Evolutionary conservation across 30 jellyfish, hydroid and myxozoan species (phyloP), one percentile per base, ranked within the genome.

Genomic region (Turritopsis dohrnii): DNA sequence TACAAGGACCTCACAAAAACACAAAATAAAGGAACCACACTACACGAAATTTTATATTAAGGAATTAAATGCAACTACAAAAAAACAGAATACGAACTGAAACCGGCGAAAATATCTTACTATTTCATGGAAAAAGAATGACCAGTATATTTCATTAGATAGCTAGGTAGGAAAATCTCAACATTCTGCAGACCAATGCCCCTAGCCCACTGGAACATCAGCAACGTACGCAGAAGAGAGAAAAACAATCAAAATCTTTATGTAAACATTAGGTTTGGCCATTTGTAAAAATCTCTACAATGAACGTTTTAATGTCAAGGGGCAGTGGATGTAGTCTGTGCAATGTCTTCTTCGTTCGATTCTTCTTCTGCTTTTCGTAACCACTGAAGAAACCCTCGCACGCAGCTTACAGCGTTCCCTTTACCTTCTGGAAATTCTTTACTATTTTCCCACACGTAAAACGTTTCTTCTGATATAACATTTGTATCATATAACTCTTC

Each of bases 341-440:
- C 76, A 80, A 31, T 22, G 8, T 80, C 87, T 21, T 80, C 87
- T 52, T 80, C 87, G 65, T 80, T 83, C 85, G 54, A 54, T 52
- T 72, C 85, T 28, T 89, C 96, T 31, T 88, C 96, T 52, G 77
- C 79, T 41, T 71, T 72, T 29, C 77, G 66, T 41, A 90, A 87
- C 97, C 97, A 90, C n/a, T 52, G 71, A 31, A 90, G 22, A 75
- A 90, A 86, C 26, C 84, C 87, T 53, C 80, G 73, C 19, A 83
- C 97, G 16, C 89, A 77, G 1, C 75, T 72, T 24, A 90, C 28
- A 25, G 97, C 95, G 73, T 16, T 66, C 28, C 95, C 95, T 73
- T 90, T 90, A 52, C 97, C 97, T 21, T 80, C 84, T n/a, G 90
- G 95, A 23, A 71, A 87, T 3, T 86, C 95, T n/a, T 86, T 81